Evolutionary conservation across 2,797 vertebrate species (phyloP).

Genomic region (Poecile montanus): DNA sequence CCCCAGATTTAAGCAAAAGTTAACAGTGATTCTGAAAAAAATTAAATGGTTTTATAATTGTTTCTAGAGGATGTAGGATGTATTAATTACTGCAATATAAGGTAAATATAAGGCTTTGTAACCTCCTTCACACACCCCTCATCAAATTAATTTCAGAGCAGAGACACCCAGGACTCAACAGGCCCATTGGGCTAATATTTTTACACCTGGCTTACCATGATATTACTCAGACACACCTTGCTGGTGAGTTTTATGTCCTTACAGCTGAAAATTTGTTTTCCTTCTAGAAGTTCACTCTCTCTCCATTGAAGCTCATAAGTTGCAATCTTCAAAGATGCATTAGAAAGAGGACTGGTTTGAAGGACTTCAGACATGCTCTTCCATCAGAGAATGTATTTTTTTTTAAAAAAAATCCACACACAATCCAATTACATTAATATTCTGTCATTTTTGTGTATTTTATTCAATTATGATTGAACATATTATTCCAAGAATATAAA

Average conservation of each 20-base stretch:
- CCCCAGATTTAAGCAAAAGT: background rate
- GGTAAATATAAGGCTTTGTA: background rate
- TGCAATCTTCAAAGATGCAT: background rate
- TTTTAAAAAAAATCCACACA: background rate
- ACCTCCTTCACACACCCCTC: background rate
- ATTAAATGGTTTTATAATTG: background rate
- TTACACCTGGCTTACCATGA: background rate
- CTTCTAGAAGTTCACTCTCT: background rate
- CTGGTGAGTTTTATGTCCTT: background rate
- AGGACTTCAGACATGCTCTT: background rate
- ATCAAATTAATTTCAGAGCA: background rate
- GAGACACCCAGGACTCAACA: background rate
- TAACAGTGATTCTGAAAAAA: background rate
- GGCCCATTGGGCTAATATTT: background rate
- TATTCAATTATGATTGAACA: background rate
- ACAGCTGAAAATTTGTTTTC: background rate
- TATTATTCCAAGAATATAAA: background rate
- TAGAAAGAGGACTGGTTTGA: background rate
- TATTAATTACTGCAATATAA: background rate
- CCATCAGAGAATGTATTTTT: background rate
- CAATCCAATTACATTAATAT: background rate
- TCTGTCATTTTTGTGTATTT: background rate
- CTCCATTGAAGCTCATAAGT: background rate
- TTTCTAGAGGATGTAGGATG: background rate
- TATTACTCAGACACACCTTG: background rate